Conservation (phyloP, 1,140 invertebrate species). For the Drosophila takahashii region DNA sequence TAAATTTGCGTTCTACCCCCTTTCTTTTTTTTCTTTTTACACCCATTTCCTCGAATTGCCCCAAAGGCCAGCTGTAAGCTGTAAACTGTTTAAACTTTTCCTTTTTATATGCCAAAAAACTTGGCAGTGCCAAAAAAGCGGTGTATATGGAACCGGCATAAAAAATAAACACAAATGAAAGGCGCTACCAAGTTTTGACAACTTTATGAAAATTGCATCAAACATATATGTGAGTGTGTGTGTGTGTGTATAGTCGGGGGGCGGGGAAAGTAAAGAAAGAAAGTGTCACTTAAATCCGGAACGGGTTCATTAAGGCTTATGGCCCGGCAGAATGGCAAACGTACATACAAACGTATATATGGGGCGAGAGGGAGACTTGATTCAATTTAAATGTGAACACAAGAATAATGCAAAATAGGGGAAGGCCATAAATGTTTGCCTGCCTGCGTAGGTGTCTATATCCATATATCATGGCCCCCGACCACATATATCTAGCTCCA, state of each 20-base stretch:
- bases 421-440: constrained; percentile 42
- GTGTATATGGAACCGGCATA: constrained; percentile 6
- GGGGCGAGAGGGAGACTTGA: constrained; percentile 40
- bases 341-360: constrained; percentile 13
- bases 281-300: constrained; percentile 19
- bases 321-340: constrained; percentile 11
- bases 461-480: constrained; percentile 17
- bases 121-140: constrained; percentile 17
- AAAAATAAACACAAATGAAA: constrained; percentile 32
- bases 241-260: neutral
- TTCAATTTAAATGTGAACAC: constrained; percentile 64
- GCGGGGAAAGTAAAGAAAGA: constrained; percentile 20
- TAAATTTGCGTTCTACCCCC: constrained; percentile 10
- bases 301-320: constrained; percentile 21
- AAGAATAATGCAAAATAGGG: constrained; percentile 23
- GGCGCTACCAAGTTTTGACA: constrained; percentile 25
- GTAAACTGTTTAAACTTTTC: constrained; percentile 73
- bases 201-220: constrained; percentile 39
- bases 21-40: neutral
- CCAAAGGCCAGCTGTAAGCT: constrained; percentile 41
- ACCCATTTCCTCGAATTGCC: constrained; percentile 6
- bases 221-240: neutral
- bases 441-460: constrained; percentile 43
- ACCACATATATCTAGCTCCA: constrained; percentile 13
- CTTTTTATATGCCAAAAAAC: constrained; percentile 46